Conservation (phyloP, 2,888 invertebrate species). For the Torymus tubicola region DNA sequence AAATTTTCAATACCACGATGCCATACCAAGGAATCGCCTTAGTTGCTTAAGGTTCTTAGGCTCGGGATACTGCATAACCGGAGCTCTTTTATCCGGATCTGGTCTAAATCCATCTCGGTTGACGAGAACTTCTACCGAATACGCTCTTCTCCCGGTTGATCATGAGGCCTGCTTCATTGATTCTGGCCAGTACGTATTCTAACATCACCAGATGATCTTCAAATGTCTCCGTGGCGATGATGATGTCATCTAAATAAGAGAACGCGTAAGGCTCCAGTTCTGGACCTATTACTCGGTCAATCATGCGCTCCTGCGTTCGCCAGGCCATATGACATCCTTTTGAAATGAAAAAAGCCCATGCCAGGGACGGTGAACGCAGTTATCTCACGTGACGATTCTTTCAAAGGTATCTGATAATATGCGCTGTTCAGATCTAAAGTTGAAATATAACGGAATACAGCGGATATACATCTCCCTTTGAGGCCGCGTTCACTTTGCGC, state of each 20-base stretch:
- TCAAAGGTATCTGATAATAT: no score
- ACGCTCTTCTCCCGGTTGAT: neutral
- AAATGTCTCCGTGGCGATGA: neutral
- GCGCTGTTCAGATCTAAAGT: no score
- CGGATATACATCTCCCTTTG: no score
- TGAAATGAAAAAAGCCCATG: no score
- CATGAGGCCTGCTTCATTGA: neutral
- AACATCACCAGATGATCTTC: neutral
- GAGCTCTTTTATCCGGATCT: neutral
- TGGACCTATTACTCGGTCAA: neutral
- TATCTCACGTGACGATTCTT: no score
- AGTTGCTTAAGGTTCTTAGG: neutral
- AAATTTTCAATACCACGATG: no score
- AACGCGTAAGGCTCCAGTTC: conserved; percentile 3
- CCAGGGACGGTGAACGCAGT: no score
- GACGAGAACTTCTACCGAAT: neutral
- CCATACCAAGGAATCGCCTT: no score
- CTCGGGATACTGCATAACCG: neutral
- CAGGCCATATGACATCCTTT: no score
- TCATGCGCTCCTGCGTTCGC: no score
- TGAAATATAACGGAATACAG: no score
- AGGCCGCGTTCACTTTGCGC: no score
- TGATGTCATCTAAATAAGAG: neutral
- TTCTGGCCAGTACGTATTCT: neutral
- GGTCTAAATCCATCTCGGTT: neutral